phyloP scores from a whole-genome alignment of 2,888 invertebrate species.

The Acrobasis suavella region DNA sequence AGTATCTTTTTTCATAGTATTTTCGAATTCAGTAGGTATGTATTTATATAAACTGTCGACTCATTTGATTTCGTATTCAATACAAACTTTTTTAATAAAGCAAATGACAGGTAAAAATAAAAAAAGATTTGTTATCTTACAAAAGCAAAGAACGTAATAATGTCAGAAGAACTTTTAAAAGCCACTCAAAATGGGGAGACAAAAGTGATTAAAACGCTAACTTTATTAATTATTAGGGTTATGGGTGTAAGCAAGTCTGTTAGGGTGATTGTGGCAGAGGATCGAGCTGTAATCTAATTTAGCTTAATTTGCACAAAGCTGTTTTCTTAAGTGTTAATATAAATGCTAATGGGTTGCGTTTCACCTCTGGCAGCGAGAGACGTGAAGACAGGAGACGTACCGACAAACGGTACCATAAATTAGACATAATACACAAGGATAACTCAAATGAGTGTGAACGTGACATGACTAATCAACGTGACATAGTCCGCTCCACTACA shows the following conservation, averaged over 20 bases:
- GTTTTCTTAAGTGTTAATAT: conserved; percentile 71
- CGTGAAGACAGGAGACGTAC: conserved; percentile 4
- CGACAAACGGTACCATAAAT: not conserved
- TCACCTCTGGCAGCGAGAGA: conserved; percentile 30
- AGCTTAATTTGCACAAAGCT: conserved; percentile 57
- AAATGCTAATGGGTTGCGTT: conserved; percentile 63
- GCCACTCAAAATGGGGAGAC: conserved; percentile 16
- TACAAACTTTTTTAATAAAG: conserved; percentile 15
- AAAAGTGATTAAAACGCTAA: conserved; percentile 26
- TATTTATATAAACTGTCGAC: not conserved
- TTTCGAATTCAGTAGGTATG: no score
- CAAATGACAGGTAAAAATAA: not conserved
- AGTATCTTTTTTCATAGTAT: no score
- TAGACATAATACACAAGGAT: not conserved
- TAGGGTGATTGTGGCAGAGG: conserved; percentile 35
- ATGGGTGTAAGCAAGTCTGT: conserved; percentile 26
- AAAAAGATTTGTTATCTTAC: conserved; percentile 13
- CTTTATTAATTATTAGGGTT: conserved; percentile 28
- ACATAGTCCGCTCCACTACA: no score
- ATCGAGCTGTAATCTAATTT: conserved; percentile 55
- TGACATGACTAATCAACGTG: not conserved
- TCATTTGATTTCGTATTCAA: not conserved
- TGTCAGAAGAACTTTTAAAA: conserved; percentile 3
- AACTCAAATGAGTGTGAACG: not conserved
- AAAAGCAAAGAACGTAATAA: conserved; percentile 6